These are phyloP conservation scores for Tetramorium alpestre DNA, from an alignment of 1,140 invertebrate genomes.

Conservation along the genomic window DNA sequence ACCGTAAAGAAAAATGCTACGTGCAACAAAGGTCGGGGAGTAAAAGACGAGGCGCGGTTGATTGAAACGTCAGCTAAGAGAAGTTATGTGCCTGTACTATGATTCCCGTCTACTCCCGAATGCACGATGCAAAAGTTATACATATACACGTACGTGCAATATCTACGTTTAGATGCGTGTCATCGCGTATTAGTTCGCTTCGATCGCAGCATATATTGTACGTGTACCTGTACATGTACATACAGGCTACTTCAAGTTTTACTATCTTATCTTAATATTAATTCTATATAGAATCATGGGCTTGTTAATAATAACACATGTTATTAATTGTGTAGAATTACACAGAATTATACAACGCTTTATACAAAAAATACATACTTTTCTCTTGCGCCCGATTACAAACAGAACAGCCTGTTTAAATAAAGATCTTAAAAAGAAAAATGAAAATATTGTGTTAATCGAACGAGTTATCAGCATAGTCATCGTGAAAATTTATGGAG, in stretches of 20 bases:
- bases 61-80: slow-evolving; percentile 81
- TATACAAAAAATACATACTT: neutral
- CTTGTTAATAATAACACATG: no score
- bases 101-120: slow-evolving; percentile 41
- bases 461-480: neutral
- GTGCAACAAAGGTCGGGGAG: slow-evolving; percentile 68
- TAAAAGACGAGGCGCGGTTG: slow-evolving; percentile 68
- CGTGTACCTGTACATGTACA: neutral
- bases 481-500: neutral
- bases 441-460: neutral
- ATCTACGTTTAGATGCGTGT: neutral
- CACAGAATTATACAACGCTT: neutral
- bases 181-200: slow-evolving; percentile 17
- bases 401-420: neutral
- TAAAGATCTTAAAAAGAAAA: neutral
- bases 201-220: neutral
- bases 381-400: neutral
- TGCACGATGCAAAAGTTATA: slow-evolving; percentile 19
- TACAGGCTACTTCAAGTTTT: neutral
- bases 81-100: slow-evolving; percentile 74
- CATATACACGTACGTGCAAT: slow-evolving; percentile 7
- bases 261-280: no score
- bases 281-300: no score
- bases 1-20: slow-evolving; percentile 35
- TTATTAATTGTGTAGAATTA: neutral